These are phyloP conservation scores for Sycobia sp. DNA, from an alignment of 1,140 invertebrate genomes.

Conservation along the genomic window DNA sequence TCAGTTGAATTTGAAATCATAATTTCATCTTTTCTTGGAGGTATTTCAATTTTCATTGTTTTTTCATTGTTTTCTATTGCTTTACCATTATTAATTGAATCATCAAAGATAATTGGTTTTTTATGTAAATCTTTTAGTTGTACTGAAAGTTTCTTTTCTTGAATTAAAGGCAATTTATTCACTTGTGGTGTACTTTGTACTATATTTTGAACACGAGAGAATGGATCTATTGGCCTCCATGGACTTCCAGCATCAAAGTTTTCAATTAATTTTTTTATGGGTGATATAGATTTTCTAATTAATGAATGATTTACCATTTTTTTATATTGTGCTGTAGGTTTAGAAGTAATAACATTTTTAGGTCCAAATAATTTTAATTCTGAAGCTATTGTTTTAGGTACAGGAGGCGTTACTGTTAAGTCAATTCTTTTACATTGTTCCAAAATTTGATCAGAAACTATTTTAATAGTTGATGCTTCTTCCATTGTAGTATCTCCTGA, in stretches of 20 bases:
- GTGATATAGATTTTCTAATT: constrained; percentile 48
- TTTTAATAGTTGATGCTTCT: constrained; percentile 30
- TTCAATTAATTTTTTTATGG: constrained; percentile 38
- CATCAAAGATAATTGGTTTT: constrained; percentile 18
- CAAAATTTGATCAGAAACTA: constrained; percentile 27
- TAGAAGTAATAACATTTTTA: constrained; percentile 37
- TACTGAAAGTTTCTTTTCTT: constrained; percentile 10
- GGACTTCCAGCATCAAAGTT: constrained; percentile 44
- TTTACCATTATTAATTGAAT: constrained; percentile 19
- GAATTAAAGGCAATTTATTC: constrained; percentile 16
- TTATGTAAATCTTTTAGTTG: not conserved
- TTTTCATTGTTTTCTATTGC: not conserved
- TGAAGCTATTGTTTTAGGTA: constrained; percentile 27
- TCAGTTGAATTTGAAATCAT: constrained; percentile 45
- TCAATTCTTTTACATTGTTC: constrained; percentile 22
- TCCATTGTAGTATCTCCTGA: constrained; percentile 8
- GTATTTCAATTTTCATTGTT: constrained; percentile 12
- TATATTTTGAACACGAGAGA: constrained; percentile 43
- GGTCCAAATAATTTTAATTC: constrained; percentile 38
- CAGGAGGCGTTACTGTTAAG: constrained; percentile 26
- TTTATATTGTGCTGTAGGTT: constrained; percentile 21
- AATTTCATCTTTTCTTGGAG: constrained; percentile 47
- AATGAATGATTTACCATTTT: constrained; percentile 43
- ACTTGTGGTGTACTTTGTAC: constrained; percentile 51
- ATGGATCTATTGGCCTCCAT: constrained; percentile 42